These are phyloP conservation scores for Drosophila novamexicana DNA, from an alignment of 1,140 invertebrate species.

Conservation along the genomic window DNA sequence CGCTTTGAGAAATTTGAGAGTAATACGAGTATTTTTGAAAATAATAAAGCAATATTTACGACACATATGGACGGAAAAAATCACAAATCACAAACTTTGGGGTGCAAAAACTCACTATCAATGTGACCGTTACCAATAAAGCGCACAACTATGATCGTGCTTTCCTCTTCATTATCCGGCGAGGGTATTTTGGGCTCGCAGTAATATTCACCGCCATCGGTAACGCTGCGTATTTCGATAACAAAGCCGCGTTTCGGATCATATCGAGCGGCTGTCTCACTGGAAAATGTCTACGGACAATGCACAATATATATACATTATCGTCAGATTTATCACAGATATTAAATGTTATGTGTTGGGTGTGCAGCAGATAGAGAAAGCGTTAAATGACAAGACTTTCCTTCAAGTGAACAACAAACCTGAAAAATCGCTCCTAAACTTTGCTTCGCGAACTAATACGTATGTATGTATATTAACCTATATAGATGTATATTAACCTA, in stretches of 20 bases:
- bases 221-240: constrained; percentile 84
- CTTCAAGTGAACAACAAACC: not conserved
- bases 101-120: constrained; percentile 84
- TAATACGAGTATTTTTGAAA: constrained; percentile 16
- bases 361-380: not conserved
- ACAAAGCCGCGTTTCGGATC: constrained; percentile 87
- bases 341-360: not conserved
- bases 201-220: constrained; percentile 82
- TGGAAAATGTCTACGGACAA: constrained; percentile 68
- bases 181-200: constrained; percentile 84
- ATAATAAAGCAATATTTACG: constrained; percentile 77
- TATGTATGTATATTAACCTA: not conserved
- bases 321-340: constrained; percentile 17
- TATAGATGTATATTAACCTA: not conserved
- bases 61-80: constrained; percentile 74
- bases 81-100: constrained; percentile 84
- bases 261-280: constrained; percentile 82
- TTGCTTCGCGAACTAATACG: not conserved
- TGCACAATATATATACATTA: constrained; percentile 19
- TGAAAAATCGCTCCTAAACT: not conserved
- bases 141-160: constrained; percentile 67
- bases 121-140: constrained; percentile 83
- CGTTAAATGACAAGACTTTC: constrained; percentile 11
- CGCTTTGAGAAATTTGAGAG: constrained; percentile 30
- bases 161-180: constrained; percentile 56